phyloP scores from a whole-genome alignment of 2,113 vertebrate species.

The Puffinus mauretanicus region DNA sequence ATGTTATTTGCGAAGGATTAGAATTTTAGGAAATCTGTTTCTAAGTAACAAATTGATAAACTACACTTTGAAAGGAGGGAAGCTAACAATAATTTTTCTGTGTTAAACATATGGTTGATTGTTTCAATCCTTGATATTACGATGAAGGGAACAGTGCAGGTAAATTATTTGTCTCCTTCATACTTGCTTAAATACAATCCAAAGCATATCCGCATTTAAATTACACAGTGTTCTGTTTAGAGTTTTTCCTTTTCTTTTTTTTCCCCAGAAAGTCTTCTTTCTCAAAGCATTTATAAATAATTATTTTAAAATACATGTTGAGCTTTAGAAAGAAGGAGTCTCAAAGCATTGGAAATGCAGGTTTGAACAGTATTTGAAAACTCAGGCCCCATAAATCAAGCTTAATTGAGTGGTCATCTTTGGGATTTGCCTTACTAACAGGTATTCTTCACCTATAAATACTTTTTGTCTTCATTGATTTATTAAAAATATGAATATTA shows the following conservation, averaged over 20 bases:
- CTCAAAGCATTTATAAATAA: background rate
- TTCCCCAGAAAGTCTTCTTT: background rate
- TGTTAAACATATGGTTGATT: background rate
- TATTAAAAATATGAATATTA: background rate
- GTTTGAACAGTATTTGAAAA: background rate
- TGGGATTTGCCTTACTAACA: background rate
- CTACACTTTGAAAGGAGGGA: background rate
- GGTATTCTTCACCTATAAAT: background rate
- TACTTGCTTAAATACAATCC: background rate
- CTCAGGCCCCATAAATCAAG: background rate
- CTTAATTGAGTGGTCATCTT: background rate
- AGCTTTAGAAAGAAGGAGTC: background rate
- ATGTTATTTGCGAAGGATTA: background rate
- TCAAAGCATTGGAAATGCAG: background rate
- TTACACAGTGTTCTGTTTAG: background rate
- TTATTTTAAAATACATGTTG: background rate
- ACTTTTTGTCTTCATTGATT: background rate
- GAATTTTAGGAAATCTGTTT: background rate
- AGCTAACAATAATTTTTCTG: background rate
- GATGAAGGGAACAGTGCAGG: background rate
- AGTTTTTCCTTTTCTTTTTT: background rate
- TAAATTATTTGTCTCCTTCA: background rate
- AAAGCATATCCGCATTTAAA: background rate
- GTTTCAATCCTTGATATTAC: background rate
- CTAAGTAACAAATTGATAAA: background rate